A percentile compares a stretch with the other conserved stretches of the same genome.
phyloP scores from a whole-genome alignment of 23 tunicate genomes.

The Corella eumyota region DNA sequence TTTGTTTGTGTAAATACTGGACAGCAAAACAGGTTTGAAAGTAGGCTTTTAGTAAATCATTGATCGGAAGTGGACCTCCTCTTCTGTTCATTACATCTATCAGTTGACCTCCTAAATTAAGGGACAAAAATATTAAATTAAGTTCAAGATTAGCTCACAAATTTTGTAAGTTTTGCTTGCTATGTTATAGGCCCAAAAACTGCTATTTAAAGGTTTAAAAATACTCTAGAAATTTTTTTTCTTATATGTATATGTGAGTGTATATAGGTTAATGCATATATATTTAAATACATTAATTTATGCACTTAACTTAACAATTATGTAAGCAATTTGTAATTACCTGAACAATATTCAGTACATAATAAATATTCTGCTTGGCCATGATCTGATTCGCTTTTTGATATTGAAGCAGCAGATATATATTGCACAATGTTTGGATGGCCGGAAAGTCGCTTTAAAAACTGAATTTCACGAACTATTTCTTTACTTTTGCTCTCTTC shows the following conservation, averaged over 20 bases:
- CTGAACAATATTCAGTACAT: conserved; percentile 88
- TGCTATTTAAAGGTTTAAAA: too few species aligned
- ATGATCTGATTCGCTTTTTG: conserved; percentile 62
- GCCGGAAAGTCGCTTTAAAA: conserved; percentile 55
- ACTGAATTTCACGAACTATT: conserved; percentile 71
- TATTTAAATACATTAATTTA: too few species aligned
- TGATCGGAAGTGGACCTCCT: conserved; percentile 52
- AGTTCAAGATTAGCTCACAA: too few species aligned
- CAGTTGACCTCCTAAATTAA: conserved; percentile 44
- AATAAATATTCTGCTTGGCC: conserved; percentile 64
- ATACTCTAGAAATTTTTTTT: too few species aligned
- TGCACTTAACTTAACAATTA: too few species aligned
- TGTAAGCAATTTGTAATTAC: too few species aligned
- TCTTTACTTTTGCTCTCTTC: conserved; percentile 74
- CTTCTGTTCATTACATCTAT: conserved; percentile 36
- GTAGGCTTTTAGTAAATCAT: conserved; percentile 53
- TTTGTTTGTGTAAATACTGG: conserved; percentile 84
- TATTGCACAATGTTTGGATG: conserved; percentile 76
- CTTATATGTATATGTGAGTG: too few species aligned
- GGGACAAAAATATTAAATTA: too few species aligned
- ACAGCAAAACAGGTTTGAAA: conserved; percentile 92
- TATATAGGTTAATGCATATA: too few species aligned
- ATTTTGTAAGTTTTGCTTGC: too few species aligned
- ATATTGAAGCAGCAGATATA: conserved; percentile 66
- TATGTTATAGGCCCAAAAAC: too few species aligned